Conservation (phyloP, 2,113 vertebrate species). For the Platichthys flesus region DNA sequence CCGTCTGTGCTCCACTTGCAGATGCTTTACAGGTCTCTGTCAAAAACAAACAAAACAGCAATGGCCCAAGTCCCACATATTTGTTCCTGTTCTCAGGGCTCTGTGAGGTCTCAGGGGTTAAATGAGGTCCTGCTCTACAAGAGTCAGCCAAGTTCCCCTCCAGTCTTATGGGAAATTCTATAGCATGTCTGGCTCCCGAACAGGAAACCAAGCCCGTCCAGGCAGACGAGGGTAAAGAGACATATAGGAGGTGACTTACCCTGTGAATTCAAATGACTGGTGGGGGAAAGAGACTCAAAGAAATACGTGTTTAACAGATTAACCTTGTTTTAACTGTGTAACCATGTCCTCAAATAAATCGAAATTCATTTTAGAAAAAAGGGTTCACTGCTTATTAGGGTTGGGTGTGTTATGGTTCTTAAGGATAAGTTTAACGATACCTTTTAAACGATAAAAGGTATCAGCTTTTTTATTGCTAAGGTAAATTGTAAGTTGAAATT, state of each 20-base stretch:
- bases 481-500: no score
- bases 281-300: background rate
- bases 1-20: background rate
- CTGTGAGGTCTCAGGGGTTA: constrained; percentile 51
- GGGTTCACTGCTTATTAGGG: no score
- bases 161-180: constrained; percentile 64
- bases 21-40: constrained; percentile 13
- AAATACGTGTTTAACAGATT: background rate
- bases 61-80: constrained; percentile 33
- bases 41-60: constrained; percentile 40
- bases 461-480: no score
- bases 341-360: no score
- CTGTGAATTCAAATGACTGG: constrained; percentile 20
- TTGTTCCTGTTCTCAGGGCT: constrained; percentile 30
- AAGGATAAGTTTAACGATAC: no score
- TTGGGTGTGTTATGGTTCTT: no score
- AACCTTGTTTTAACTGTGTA: background rate
- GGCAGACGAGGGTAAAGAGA: constrained; percentile 37
- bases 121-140: constrained; percentile 37
- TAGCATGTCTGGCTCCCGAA: constrained; percentile 60
- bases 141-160: constrained; percentile 33
- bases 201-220: constrained; percentile 66
- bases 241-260: constrained; percentile 17
- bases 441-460: no score
- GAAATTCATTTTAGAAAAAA: no score